Evolutionary conservation across 2,113 vertebrate genomes (phyloP), one percentile per base, ranked within the genome.

Genomic region (Catagonus wagneri): DNA sequence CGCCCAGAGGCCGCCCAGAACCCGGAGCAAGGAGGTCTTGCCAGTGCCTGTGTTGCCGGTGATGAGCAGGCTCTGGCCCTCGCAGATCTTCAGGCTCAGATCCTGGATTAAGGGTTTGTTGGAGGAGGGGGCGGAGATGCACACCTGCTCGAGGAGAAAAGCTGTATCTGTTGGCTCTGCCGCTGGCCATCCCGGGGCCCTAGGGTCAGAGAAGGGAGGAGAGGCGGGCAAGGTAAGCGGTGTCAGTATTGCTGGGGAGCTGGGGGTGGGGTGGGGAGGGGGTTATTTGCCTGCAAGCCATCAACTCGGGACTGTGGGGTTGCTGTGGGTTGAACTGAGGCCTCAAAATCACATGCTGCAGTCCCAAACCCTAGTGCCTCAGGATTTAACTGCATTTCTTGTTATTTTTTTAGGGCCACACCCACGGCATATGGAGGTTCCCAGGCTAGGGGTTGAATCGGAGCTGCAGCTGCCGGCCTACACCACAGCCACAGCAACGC

Each of bases 21-120:
- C 98, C 86, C 99, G 98, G 78, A 99, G 98, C 16, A 99, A 98
- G 15, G 99, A 99, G 0, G 99, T 99, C 98, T 99, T 99, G 94
- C 99, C 99, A 0, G 99, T 99, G 97, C 99, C 99, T 0, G 99
- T 99, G 98, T 99, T 99, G 44, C 99, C 99, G 32, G 99, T 99
- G 98, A 99, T 99, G 92, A 99, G 98, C 52, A 99, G 96, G 78
- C 99, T 99, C 78, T 98, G 98, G n/a, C 99, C 99, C 92, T 99
- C 97, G 0, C 98, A 98, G 96, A 99, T 98, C 95, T 96, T 99
- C 94, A 99, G 98, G 95, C 96, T 99, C 97, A 99, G 98, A 8
- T 99, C 99, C 95, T 99, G 99, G 97, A 99, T 99, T 36, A 99
- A 98, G 69, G 99, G 98, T 94, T 99, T 98, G 56, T 99, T 98